Percentiles rank a stretch among this genome's conserved stretches.
Evolutionary conservation across 2,113 vertebrate species (phyloP).

Genomic region (Echinops telfairi): DNA sequence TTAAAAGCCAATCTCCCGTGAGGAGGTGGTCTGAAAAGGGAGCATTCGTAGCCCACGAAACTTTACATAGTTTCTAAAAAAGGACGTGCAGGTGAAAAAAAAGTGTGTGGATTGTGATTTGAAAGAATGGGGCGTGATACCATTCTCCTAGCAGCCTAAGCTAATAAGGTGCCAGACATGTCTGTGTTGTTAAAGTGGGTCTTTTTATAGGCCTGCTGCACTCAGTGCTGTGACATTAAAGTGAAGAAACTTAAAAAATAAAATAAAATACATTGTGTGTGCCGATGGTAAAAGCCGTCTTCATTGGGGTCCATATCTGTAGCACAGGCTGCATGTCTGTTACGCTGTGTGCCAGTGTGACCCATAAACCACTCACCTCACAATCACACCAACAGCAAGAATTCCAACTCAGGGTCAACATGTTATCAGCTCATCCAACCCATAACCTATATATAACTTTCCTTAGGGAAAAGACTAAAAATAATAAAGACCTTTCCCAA

Average conservation of each 20-base stretch:
- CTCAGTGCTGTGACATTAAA: conserved; percentile 9
- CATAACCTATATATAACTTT: neutral
- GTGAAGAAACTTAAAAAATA: conserved; percentile 20
- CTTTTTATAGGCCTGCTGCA: conserved; percentile 68
- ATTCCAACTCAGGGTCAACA: neutral
- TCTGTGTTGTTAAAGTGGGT: conserved; percentile 30
- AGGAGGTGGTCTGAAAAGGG: neutral
- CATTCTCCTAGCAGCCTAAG: neutral
- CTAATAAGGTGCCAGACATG: conserved; percentile 69
- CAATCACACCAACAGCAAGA: neutral
- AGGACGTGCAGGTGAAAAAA: conserved; percentile 22
- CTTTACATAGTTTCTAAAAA: conserved; percentile 51
- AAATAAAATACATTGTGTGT: neutral
- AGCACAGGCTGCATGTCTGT: neutral
- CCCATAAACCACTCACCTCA: neutral
- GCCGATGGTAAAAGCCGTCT: neutral
- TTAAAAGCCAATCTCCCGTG: conserved; percentile 9
- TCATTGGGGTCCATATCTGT: neutral
- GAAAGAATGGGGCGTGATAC: conserved; percentile 22
- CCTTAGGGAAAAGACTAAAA: neutral
- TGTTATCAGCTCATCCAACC: neutral
- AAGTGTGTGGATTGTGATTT: conserved; percentile 40
- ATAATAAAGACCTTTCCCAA: neutral
- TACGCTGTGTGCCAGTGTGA: accelerated
- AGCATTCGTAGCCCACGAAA: neutral